Evolutionary conservation across 2,797 vertebrate genomes (phyloP).

Genomic region (Syngnathus rostellatus): DNA sequence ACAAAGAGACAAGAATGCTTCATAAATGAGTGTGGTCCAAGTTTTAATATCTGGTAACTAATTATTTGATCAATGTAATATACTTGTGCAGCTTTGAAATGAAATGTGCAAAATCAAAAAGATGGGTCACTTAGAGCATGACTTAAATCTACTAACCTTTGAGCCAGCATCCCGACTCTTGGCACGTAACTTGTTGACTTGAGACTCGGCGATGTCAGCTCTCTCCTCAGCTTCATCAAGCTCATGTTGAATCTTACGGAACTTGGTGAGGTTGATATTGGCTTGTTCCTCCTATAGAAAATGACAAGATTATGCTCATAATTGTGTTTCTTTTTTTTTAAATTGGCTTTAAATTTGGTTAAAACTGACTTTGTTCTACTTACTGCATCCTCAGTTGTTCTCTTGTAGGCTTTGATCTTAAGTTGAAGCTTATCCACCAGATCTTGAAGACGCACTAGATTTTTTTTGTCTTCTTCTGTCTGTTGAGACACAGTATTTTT

Average conservation of each 20-base stretch:
- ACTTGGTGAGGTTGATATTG: slow-evolving; percentile 77
- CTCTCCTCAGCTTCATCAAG: slow-evolving; percentile 85
- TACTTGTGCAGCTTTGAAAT: too few species aligned
- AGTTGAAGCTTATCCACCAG: slow-evolving; percentile 72
- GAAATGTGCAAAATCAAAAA: too few species aligned
- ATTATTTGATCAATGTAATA: too few species aligned
- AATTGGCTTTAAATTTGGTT: neutral
- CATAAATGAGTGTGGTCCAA: neutral
- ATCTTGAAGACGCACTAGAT: slow-evolving; percentile 67
- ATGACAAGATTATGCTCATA: too few species aligned
- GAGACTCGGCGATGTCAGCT: slow-evolving; percentile 81
- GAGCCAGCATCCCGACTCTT: slow-evolving; percentile 77
- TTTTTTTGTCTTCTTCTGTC: slow-evolving; percentile 74
- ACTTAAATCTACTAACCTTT: slow-evolving; percentile 64
- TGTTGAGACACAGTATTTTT: slow-evolving; percentile 19
- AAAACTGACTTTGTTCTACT: slow-evolving; percentile 24
- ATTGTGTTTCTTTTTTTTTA: neutral
- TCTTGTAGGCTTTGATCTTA: slow-evolving; percentile 74
- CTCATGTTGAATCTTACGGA: slow-evolving; percentile 82
- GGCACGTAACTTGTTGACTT: slow-evolving; percentile 82
- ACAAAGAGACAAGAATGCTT: neutral
- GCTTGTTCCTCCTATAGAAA: slow-evolving; percentile 76
- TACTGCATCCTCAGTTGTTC: slow-evolving; percentile 65
- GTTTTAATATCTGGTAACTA: too few species aligned
- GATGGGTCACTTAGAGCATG: too few species aligned